Base-by-base conservation (phyloP, 2,888 invertebrate genomes). In the Bombylius discolor region DNA sequence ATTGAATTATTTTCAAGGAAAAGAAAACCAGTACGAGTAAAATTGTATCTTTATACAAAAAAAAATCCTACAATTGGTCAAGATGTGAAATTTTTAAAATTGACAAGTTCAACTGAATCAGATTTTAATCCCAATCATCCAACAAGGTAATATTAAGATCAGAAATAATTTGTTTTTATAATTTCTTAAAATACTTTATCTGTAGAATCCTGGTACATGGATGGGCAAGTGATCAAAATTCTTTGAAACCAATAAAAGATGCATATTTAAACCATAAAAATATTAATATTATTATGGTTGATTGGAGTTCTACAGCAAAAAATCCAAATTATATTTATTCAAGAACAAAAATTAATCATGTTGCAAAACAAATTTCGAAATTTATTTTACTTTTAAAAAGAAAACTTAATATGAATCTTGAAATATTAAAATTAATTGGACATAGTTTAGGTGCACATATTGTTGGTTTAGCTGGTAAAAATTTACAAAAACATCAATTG, bases 271-370 rank as follows among this genome's bases (percentile, higher is more conserved):
- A 76, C 60, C 72, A 76, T 8, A 78, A 76, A 51, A 77, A 78
- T 58, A 8, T 77, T 51, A 80, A 80, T 61, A 78, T 80, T 49
- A 74, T 80, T 49, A 77, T 77, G 1, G 77, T 79, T 11, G 79
- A 80, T 62, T 80, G 78, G 78, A 75, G 76, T 5, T 71, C 68
- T 4, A 77, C 77, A 1, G 78, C 78, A 0, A 32, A 55, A 11
- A 78, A 76, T 62, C 76, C 77, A 3, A 78, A 78, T 62, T 79
- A 79, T 59, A 69, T 77, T 49, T 63, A 74, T 14, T 77, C 78
- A 7, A 77, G 78, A 59, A 77, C 77, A 32, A 45, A 54, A 36
- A 46, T 58, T 11, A 39, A 48, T 6, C 44, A 51, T 34, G 60
- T 58, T 51, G 60, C 56, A 11, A 32, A 44, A 49, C 48, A 53